Base-by-base conservation (phyloP, 2,113 vertebrate genomes). In the Coracopsis vasa region DNA sequence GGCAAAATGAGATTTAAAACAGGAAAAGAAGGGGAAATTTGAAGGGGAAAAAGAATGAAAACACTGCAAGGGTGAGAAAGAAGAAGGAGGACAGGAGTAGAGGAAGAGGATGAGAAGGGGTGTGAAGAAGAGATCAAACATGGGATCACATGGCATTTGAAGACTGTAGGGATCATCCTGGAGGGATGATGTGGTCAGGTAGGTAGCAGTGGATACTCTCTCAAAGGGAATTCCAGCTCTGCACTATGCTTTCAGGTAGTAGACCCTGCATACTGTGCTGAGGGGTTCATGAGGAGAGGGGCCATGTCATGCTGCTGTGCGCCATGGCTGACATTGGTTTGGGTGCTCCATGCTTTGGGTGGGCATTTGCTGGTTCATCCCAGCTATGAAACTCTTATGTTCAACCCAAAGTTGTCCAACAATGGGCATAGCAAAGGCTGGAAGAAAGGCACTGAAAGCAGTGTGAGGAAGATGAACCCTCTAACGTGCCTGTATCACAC, bases 231-330 rank as follows among this genome's bases (percentile, higher is more conserved):
- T 44, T 31, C 5, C 11, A 58, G 24, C 24, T 16, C 13, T 19
- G 9, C 42, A 16, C n/a, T 58, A 5, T 47, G 12, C 14, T 62
- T 6, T 15, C 12, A 69, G 73, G 29, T 53, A 74, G 28, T 28
- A 67, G 20, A 7, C 21, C 5, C 44, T 24, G 17, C 8, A 19
- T 44, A 25, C 9, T 13, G 4, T 44, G 12, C 33, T 8, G 21
- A 47, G 51, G 19, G 31, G 8, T 3, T 29, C 62, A 27, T 11
- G 11, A n/a, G 13, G 56, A n/a, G 13, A 47, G 25, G 9, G 8
- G 10, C 42, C n/a, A 31, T 8, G n/a, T 13, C 0, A 0, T n/a
- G n/a, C 12, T 16, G n/a, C 4, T 7, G 6, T 88, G 27, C 15
- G 18, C 23, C 2, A 3, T 16, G 56, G 7, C 6, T 75, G 11